Base-by-base conservation (phyloP, 2,113 vertebrate species). In the Galbula dea region DNA sequence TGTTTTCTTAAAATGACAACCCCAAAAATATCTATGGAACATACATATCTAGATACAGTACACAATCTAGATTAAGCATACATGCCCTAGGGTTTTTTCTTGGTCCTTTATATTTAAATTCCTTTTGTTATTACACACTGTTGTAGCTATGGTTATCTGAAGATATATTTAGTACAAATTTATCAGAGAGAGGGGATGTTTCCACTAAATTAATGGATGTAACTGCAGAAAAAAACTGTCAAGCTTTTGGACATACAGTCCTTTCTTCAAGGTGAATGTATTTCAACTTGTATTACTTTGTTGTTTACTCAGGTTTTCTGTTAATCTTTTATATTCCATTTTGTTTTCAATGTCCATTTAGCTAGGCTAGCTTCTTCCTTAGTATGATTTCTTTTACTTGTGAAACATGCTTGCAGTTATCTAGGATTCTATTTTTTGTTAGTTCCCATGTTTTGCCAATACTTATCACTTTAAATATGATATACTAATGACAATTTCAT, bases 271-370 rank as follows among this genome's bases (percentile, higher is more conserved):
- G 22, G 11, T 87, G 34, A 58, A 11, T 78, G 18, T 55, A 55
- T 52, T 95, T 95, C 16, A 82, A 22, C 57, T 82, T 43, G 15
- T 52, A 87, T 54, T 58, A n/a, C 10, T 76, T 84, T 59, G 20
- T 27, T 87, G 52, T 91, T 79, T 92, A 75, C 29, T 87, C 32
- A 66, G 7, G 3, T 54, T 87, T 89, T 51, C 12, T 41, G 66
- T 85, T 73, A 92, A 72, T 72, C 61, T 91, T 95, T 91, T 65
- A 75, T 90, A 45, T 72, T 79, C 36, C 48, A 17, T 71, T 86
- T 93, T 91, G 19, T 52, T 91, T 89, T 91, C 32, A 79, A 39
- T 94, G 32, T 86, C 45, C 13, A 82, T 85, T 95, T 69, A 68
- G 48, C 49, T 79, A 73, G 37, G 15, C 37, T 41, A 67, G 18